Percentiles rank a stretch among this genome's conserved stretches.
These are phyloP conservation scores for Lottia scabra DNA, from an alignment of 2,888 invertebrate species.

Conservation along the genomic window DNA sequence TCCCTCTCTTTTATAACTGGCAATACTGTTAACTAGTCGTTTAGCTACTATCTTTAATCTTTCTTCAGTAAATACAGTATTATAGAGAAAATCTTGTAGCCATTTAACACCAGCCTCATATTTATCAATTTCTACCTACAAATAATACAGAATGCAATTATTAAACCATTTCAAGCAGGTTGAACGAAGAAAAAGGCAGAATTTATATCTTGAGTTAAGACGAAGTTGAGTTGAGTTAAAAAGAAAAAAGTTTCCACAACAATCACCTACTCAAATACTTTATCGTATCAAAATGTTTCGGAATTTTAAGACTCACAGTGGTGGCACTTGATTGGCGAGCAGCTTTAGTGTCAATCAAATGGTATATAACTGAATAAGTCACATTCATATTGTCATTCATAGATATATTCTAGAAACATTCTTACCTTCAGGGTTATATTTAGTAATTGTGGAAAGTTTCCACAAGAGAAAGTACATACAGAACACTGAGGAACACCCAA, in stretches of 20 bases:
- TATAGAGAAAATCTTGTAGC: slow-evolving; percentile 81
- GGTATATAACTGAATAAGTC: no score
- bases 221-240: no score
- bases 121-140: slow-evolving; percentile 81
- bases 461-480: slow-evolving; percentile 79
- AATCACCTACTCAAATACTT: no score
- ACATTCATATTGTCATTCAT: neutral
- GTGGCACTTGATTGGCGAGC: no score
- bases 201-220: no score
- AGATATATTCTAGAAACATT: no score
- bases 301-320: no score
- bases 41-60: slow-evolving; percentile 82
- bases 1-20: slow-evolving; percentile 81
- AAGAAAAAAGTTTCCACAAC: no score
- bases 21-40: slow-evolving; percentile 85
- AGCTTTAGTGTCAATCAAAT: no score
- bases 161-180: slow-evolving; percentile 9
- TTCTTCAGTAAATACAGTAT: slow-evolving; percentile 80
- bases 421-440: slow-evolving; percentile 78
- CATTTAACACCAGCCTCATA: slow-evolving; percentile 82
- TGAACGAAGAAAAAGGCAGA: no score
- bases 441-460: slow-evolving; percentile 79
- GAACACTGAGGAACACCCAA: slow-evolving; percentile 76
- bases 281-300: no score
- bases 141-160: slow-evolving; percentile 19